Conservation (phyloP, 1,140 invertebrate species). For the Pinna nobilis region DNA sequence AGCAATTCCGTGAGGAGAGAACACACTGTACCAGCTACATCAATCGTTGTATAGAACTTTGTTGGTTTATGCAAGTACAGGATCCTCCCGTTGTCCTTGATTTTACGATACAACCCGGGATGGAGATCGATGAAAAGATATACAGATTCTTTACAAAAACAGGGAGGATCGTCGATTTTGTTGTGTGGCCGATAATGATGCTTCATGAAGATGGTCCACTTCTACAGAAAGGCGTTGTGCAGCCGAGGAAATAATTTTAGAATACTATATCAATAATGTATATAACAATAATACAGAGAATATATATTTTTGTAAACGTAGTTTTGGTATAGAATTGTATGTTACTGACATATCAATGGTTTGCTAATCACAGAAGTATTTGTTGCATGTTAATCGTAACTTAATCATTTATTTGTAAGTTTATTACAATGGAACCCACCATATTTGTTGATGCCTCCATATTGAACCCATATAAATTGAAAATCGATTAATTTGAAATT, state of each 20-base stretch:
- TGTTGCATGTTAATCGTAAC: too few relatives aligned
- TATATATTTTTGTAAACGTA: too few relatives aligned
- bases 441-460: too few relatives aligned
- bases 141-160: constrained; percentile 20
- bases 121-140: not conserved
- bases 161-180: constrained; percentile 16
- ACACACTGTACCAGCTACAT: not conserved
- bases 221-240: constrained; percentile 35
- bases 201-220: constrained; percentile 33
- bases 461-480: too few relatives aligned
- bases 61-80: constrained; percentile 33
- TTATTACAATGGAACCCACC: too few relatives aligned
- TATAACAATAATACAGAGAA: too few relatives aligned
- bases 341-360: too few relatives aligned
- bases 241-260: constrained; percentile 5
- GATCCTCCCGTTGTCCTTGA: constrained; percentile 21
- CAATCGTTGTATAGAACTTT: constrained; percentile 32
- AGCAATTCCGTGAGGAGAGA: constrained; percentile 9
- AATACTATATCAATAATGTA: too few relatives aligned
- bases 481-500: too few relatives aligned
- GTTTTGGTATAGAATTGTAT: too few relatives aligned
- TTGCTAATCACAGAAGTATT: too few relatives aligned
- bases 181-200: constrained; percentile 35
- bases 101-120: constrained; percentile 12
- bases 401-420: too few relatives aligned